A percentile compares a stretch with the other conserved stretches of the same genome.
These are phyloP conservation scores for Sander lucioperca DNA, from an alignment of 2,113 vertebrate genomes.

Conservation along the genomic window DNA sequence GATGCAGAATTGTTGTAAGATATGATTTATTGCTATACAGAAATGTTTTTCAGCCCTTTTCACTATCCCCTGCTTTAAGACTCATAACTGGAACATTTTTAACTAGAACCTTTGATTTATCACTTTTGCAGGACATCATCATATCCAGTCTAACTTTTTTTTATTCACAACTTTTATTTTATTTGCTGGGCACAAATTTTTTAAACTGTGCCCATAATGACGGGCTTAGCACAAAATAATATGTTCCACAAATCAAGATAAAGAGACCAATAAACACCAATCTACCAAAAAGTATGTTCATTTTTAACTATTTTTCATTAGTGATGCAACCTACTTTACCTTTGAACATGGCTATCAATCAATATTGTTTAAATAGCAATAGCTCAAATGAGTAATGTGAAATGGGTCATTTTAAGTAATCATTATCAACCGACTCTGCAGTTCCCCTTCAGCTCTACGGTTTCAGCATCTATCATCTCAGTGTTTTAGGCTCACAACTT, in stretches of 20 bases:
- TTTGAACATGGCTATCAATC: background rate
- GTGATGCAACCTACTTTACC: background rate
- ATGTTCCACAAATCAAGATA: background rate
- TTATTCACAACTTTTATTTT: slow-evolving; percentile 10
- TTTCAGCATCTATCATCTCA: background rate
- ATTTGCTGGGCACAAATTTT: background rate
- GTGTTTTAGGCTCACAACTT: background rate
- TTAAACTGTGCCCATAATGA: background rate
- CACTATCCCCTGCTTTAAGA: slow-evolving; percentile 42
- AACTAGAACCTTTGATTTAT: slow-evolving; percentile 35
- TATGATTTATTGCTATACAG: slow-evolving; percentile 36
- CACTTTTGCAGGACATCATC: slow-evolving; percentile 15
- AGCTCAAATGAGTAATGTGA: background rate
- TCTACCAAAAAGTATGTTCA: background rate
- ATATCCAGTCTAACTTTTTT: background rate
- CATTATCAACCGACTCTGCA: background rate
- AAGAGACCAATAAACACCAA: background rate
- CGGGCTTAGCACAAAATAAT: background rate
- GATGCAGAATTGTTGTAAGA: slow-evolving; percentile 37
- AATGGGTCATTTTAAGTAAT: background rate
- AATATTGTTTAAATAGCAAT: background rate
- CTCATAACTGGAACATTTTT: slow-evolving; percentile 49
- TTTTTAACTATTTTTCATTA: background rate
- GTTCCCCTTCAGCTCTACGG: background rate
- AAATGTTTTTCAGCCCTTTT: slow-evolving; percentile 49